phyloP scores from a whole-genome alignment of 2,797 vertebrate genomes.

The Mareca penelope region DNA sequence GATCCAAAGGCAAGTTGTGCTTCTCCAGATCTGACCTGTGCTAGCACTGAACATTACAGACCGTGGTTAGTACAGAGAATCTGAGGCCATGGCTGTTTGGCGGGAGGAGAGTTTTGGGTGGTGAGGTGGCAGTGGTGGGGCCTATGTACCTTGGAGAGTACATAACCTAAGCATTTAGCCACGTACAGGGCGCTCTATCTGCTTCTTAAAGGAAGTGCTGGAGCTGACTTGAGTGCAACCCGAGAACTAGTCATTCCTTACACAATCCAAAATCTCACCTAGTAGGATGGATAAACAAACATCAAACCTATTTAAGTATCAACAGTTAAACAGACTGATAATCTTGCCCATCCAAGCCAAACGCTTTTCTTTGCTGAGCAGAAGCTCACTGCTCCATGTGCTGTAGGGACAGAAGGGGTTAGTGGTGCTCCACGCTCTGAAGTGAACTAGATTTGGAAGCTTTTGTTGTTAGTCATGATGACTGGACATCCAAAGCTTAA shows the following conservation, averaged over 20 bases:
- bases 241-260: neutral
- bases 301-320: neutral
- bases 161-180: neutral
- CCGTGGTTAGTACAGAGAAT: neutral
- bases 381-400: rapidly evolving
- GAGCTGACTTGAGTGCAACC: neutral
- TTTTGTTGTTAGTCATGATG: neutral
- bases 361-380: rapidly evolving
- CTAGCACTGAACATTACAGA: neutral
- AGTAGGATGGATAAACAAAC: neutral
- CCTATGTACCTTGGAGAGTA: neutral
- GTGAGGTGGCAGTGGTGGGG: neutral
- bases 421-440: neutral
- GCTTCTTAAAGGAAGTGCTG: neutral
- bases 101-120: neutral
- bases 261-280: neutral
- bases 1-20: neutral
- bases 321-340: neutral
- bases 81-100: neutral
- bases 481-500: neutral
- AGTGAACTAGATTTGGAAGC: neutral
- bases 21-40: neutral
- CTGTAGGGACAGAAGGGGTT: neutral
- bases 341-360: neutral
- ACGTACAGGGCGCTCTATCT: neutral